Evolutionary conservation across 2,113 vertebrate genomes (phyloP), one percentile per base, ranked within the genome.

Genomic region (Lamprologus tigripictilis): DNA sequence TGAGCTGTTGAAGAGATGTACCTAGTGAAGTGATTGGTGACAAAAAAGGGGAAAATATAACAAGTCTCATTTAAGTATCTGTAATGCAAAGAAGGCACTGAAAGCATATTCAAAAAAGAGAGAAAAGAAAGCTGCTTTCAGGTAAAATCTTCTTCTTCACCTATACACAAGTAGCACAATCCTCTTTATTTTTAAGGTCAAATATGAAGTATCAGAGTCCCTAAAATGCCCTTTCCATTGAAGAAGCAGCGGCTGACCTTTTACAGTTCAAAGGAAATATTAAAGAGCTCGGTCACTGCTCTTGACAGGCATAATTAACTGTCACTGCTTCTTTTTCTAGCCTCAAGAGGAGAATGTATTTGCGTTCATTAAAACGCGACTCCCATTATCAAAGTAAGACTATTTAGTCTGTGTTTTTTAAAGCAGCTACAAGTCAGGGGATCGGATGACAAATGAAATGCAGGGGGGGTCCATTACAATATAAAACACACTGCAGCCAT

Each of bases 221-320:
- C 6, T 3, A 71, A 80, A 73, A 73, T 57, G 81, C 33, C 85
- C 81, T 88, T 88, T 80, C 63, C 81, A 51, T 79, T 79, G 35
- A 83, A 81, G 86, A 90, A 76, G 71, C 47, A 86, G 66, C 8
- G 3, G 51, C 57, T 91, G 91, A 86, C 87, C 19, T 92, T 90
- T 92, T 68, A 31, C 47, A 83, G 68, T 82, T 89, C 31, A 87
- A 66, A 58, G 82, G 63, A 89, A 84, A 83, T 51, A 68, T 86
- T 71, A 81, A 76, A 86, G 55, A 49, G 28, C 21, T 19, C 2
- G 78, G 83, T 87, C 80, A n/a, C 45, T 78, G 91, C 55, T 82
- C 61, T 49, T 73, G 51, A 90, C 76, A 37, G 16, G 14, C 31
- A 11, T 80, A 80, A 89, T 92, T 85, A 88, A 78, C 85, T 5